phyloP scores from a whole-genome alignment of 1,140 invertebrate species.

The Arctopsyche grandis region DNA sequence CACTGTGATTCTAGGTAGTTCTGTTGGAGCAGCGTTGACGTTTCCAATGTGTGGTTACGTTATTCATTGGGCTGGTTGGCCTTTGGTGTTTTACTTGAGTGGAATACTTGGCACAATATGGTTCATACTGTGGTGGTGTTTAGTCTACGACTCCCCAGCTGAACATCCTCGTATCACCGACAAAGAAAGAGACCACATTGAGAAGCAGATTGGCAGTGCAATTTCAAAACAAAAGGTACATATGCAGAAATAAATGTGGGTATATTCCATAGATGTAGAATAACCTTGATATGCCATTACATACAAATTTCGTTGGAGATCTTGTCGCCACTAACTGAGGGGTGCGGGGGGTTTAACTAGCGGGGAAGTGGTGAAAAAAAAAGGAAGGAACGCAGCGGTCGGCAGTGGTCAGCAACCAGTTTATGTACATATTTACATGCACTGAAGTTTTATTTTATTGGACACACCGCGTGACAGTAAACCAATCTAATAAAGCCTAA shows the following conservation, averaged over 20 bases:
- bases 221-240: conserved; percentile 60
- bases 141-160: conserved; percentile 75
- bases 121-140: conserved; percentile 73
- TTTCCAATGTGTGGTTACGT: conserved; percentile 76
- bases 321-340: too few species aligned
- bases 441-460: too few species aligned
- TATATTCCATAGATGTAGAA: too few species aligned
- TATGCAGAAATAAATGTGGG: too few species aligned
- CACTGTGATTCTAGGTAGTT: conserved; percentile 68
- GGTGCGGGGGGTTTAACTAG: too few species aligned
- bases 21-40: conserved; percentile 76
- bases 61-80: conserved; percentile 76
- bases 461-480: too few species aligned
- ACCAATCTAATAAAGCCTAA: too few species aligned
- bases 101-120: conserved; percentile 74
- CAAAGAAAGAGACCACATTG: conserved; percentile 73
- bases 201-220: conserved; percentile 66
- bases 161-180: conserved; percentile 79
- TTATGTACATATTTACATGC: too few species aligned
- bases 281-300: not conserved
- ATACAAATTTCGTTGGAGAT: too few species aligned
- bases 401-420: too few species aligned
- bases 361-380: too few species aligned
- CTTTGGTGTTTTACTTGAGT: conserved; percentile 78
- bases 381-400: too few species aligned